Conservation (phyloP, 2,113 vertebrate genomes). For the Nothoprocta perdicaria region DNA sequence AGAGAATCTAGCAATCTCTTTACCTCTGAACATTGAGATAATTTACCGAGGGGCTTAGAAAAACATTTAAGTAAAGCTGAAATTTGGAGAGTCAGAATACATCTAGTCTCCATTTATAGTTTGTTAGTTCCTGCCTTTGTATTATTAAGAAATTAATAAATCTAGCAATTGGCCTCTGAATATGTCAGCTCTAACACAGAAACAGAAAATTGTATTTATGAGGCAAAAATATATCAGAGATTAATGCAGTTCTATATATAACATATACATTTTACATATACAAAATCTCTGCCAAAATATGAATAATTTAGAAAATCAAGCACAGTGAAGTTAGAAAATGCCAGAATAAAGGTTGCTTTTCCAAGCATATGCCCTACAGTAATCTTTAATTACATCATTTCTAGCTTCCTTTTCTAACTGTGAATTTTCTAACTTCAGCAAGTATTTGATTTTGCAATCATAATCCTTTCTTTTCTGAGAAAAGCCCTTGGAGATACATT, state of each 20-base stretch:
- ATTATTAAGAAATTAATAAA: constrained; percentile 11
- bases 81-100: constrained; percentile 31
- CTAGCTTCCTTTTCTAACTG: not conserved
- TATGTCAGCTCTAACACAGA: constrained; percentile 37
- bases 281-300: constrained; percentile 40
- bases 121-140: not conserved
- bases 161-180: constrained; percentile 28
- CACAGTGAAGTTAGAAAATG: constrained; percentile 47
- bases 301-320: constrained; percentile 38
- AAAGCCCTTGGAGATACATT: not conserved
- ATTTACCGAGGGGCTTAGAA: constrained; percentile 37
- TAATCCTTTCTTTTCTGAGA: constrained; percentile 18
- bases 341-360: constrained; percentile 64
- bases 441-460: not conserved
- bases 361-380: constrained; percentile 20
- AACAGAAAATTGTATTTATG: constrained; percentile 45
- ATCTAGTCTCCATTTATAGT: not conserved
- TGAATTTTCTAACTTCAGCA: not conserved
- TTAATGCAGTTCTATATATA: constrained; percentile 61
- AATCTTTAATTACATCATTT: constrained; percentile 28
- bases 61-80: constrained; percentile 54
- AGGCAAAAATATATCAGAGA: constrained; percentile 33
- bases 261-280: constrained; percentile 43
- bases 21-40: constrained; percentile 34
- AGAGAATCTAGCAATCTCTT: not conserved